Conservation (phyloP, 2,797 vertebrate species). For the Phrynocephalus guinanensis region DNA sequence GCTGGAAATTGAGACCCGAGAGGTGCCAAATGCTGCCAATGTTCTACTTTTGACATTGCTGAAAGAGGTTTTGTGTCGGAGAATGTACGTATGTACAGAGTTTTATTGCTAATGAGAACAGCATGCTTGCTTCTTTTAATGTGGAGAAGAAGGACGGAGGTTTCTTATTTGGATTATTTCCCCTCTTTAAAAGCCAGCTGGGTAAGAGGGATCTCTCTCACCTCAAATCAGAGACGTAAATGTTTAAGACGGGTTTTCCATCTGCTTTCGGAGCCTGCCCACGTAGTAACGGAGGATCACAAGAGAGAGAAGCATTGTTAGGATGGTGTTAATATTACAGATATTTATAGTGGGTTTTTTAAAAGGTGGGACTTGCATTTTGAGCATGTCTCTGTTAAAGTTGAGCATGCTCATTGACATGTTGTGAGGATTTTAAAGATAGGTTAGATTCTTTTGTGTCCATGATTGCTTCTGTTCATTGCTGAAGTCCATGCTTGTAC, state of each 20-base stretch:
- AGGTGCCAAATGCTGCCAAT: conserved; percentile 81
- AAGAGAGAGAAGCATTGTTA: conserved; percentile 8
- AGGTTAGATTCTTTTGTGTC: neutral
- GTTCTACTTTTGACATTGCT: conserved; percentile 76
- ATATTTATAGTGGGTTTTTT: neutral
- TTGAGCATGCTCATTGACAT: neutral
- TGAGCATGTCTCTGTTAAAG: neutral
- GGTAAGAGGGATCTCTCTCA: conserved; percentile 19
- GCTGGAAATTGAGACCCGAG: conserved; percentile 77
- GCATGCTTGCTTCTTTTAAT: conserved; percentile 44
- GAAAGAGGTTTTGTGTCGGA: conserved; percentile 79
- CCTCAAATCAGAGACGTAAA: conserved; percentile 29
- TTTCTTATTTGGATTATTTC: conserved; percentile 38
- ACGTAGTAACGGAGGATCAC: neutral
- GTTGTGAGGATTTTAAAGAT: conserved; percentile 5
- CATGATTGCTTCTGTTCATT: neutral
- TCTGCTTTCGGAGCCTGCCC: neutral
- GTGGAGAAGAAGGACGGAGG: conserved; percentile 32
- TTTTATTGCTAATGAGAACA: conserved; percentile 74
- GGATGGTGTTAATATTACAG: conserved; percentile 11
- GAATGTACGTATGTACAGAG: conserved; percentile 73
- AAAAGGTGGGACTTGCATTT: neutral
- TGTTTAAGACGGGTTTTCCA: conserved; percentile 11
- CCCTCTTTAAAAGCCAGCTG: conserved; percentile 37
- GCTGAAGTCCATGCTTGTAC: neutral